A percentile compares a stretch with the other conserved stretches of the same genome.
Evolutionary conservation across 2,888 invertebrate genomes (phyloP).

Genomic region (Agrotis ipsilon): DNA sequence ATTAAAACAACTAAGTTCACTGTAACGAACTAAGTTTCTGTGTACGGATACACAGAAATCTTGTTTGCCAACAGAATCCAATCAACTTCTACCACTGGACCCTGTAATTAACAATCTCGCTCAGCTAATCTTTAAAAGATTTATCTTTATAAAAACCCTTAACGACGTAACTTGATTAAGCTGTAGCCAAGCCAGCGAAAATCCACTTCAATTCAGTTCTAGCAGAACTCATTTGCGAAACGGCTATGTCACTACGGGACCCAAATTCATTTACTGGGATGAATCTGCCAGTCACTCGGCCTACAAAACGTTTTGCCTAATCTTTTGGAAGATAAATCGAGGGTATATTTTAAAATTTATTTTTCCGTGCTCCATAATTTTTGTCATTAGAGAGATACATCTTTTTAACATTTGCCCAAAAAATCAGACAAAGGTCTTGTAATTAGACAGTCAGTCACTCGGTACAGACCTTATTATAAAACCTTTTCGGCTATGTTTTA

Average conservation of each 20-base stretch:
- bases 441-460: background rate
- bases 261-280: constrained; percentile 60
- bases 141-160: constrained; percentile 38
- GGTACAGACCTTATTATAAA: constrained; percentile 2
- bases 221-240: constrained; percentile 58
- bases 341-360: constrained; percentile 16
- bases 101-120: constrained; percentile 28
- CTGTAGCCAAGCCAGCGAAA: constrained; percentile 45
- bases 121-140: constrained; percentile 36
- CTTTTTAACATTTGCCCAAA: background rate
- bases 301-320: constrained; percentile 50
- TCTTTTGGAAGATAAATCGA: constrained; percentile 55
- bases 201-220: constrained; percentile 48
- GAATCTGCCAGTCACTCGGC: constrained; percentile 57
- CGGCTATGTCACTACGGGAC: constrained; percentile 62
- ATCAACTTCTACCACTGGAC: constrained; percentile 8
- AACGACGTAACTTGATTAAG: constrained; percentile 53
- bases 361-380: constrained; percentile 12
- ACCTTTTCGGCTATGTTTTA: background rate
- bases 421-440: background rate
- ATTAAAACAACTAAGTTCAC: background rate
- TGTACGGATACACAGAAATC: background rate
- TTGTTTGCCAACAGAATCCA: background rate
- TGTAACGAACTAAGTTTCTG: background rate
- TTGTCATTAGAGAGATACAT: background rate